A percentile compares a stretch with the other conserved stretches of the same genome.
Conservation (phyloP, 2,797 vertebrate genomes). For the Microchirus variegatus region DNA sequence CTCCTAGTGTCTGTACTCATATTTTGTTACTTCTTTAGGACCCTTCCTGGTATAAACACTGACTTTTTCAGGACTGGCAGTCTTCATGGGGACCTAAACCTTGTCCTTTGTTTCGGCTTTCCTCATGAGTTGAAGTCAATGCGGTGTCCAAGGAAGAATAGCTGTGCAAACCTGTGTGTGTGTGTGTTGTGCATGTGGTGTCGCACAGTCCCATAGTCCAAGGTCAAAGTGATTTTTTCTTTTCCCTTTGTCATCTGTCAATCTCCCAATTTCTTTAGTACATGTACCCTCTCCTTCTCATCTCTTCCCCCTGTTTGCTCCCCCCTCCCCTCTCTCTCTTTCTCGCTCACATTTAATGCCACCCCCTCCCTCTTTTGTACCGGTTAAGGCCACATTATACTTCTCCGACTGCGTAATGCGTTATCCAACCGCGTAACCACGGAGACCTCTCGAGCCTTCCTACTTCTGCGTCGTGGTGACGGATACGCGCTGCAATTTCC, state of each 20-base stretch:
- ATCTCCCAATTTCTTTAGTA: conserved; percentile 37
- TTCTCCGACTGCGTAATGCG: no score
- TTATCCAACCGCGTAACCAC: no score
- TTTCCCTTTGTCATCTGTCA: conserved; percentile 16
- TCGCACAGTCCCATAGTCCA: conserved; percentile 30
- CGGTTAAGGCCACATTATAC: no score
- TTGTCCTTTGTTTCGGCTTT: no score
- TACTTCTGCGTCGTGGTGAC: no score
- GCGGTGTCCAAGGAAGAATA: no score
- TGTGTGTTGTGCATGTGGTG: conserved; percentile 6
- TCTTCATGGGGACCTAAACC: no score
- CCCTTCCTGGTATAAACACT: conserved; percentile 17
- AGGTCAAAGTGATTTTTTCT: conserved; percentile 50
- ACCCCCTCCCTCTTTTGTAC: conserved; percentile 39
- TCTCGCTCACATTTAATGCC: background rate
- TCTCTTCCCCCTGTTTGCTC: conserved; percentile 10
- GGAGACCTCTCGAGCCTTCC: no score
- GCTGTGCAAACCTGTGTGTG: background rate
- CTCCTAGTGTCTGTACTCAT: conserved; percentile 11
- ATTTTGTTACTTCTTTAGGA: background rate
- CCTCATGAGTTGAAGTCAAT: no score
- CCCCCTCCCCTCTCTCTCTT: background rate
- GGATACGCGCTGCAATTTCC: no score
- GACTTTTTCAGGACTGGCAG: no score
- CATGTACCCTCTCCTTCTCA: conserved; percentile 17